Base-by-base conservation (phyloP, 2,797 vertebrate species). In the Alauda arvensis region DNA sequence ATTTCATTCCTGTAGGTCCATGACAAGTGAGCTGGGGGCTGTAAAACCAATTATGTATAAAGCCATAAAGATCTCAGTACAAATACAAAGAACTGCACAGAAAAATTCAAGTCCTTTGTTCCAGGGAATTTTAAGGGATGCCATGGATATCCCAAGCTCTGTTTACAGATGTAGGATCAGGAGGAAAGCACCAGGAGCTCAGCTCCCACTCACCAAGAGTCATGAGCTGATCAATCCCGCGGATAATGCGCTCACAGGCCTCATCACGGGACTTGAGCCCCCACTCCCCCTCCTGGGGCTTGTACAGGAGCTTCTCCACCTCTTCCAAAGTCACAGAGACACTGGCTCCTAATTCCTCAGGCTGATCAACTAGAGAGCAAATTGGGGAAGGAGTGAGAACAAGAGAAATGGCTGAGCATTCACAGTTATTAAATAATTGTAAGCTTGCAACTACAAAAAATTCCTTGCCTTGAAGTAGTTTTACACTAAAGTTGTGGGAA, bases 291-390 rank as follows among this genome's bases (percentile, higher is more conserved):
- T 96, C 94, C 63, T 98, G 96, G 23, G 99, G 98, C 66, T 98
- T 98, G 94, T 99, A 99, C 21, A 99, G 97, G 62, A 99, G 96
- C 81, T 98, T 98, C 25, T 97, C 98, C 96, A 98, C 98, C 94
- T 99, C 99, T 13, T 99, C 98, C 10, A 96, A 86, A 5, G 98
- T 99, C 88, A 99, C 98, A 1, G 98, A 98, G 81, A 99, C 98
- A 55, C 99, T 98, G 0, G 97, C 97, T 82, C 99, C 98, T 37
- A 98, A 95, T 12, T 97, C 97, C 83, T 98, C 98, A 17, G 99
- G 99, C 82, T 97, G 97, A 87, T 98, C 95, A 68, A 98, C 99
- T 99, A 89, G 4, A 39, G 60, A 63, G 72, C 51, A 57, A 49
- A 88, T 2, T 57, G 62, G 18, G 59, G 20, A 68, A 43, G 37